Conservation (phyloP, 2,113 vertebrate genomes). For the Xenotilapia flavipinnis region DNA sequence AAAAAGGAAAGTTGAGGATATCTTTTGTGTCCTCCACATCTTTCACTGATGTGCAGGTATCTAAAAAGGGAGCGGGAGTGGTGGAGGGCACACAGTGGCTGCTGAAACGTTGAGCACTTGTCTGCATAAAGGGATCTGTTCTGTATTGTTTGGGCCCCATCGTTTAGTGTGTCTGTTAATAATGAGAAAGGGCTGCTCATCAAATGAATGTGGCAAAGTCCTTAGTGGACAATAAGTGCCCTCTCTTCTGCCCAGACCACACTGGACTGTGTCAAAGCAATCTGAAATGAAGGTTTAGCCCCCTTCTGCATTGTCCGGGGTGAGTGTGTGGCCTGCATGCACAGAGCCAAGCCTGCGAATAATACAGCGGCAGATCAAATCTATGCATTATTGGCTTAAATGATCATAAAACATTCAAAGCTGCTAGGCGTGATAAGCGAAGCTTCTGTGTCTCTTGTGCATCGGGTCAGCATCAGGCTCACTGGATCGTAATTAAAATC, state of each 20-base stretch:
- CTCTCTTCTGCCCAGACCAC: constrained; percentile 61
- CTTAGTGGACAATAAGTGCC: constrained; percentile 65
- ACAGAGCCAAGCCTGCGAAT: constrained; percentile 25
- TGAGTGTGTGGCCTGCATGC: constrained; percentile 31
- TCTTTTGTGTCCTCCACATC: constrained; percentile 69
- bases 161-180: constrained; percentile 74
- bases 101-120: constrained; percentile 69
- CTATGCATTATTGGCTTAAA: neutral
- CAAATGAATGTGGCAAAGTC: constrained; percentile 74
- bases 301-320: constrained; percentile 31
- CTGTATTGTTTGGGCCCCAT: constrained; percentile 68
- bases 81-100: constrained; percentile 42
- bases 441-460: neutral
- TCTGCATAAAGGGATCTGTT: constrained; percentile 73
- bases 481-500: neutral
- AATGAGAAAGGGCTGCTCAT: constrained; percentile 70
- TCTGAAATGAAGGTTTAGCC: constrained; percentile 60
- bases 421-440: neutral
- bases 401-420: neutral
- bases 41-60: constrained; percentile 76
- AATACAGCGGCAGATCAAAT: neutral
- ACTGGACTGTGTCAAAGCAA: constrained; percentile 66
- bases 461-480: neutral
- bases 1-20: constrained; percentile 74
- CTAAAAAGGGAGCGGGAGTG: constrained; percentile 67